Evolutionary conservation across 1,140 invertebrate species (phyloP), one percentile per base, ranked within the genome.

Genomic region (Drosophila ironensis): DNA sequence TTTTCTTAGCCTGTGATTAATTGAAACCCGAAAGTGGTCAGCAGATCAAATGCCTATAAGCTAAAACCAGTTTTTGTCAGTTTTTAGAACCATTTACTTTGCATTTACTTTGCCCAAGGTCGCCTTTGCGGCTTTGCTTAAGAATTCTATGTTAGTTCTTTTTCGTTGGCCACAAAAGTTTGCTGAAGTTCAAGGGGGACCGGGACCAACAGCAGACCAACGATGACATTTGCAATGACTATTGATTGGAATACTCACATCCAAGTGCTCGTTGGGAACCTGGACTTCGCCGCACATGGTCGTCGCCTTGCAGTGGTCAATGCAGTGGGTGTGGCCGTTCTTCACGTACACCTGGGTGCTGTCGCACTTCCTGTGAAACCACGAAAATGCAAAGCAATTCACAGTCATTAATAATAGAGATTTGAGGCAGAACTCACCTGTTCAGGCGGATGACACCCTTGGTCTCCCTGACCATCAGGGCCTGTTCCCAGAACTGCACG

Each of bases 261-360:
- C 96, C 37, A 99, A 93, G 92, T 99, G 98, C 40, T 95, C 92
- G 76, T 97, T 94, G 0, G 98, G 98, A 5, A 99, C 97, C 68
- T 92, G 91, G 3, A 98, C 96, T 90, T 99, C 98, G 0, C 98
- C 98, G 90, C 98, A 99, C 93, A 96, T 96, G 0, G 98, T 99
- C 38, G 92, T 93, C 1, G 93, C 87, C 70, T 95, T 94, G 91
- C 98, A 99, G 0, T 93, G 91, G 64, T 96, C 94, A 70, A 97
- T 97, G 88, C 98, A 99, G 88, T 97, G 96, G 3, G 96, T 95
- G 69, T 94, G 92, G 8, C 94, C 94, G 73, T 95, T 93, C 73
- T 95, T 94, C 27, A 96, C 94, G 89, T 96, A 96, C 1, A 97
- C 94, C 90, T 96, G 95, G 9, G 94, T 93, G 44, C 94, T 95